Conservation (phyloP, 2,797 vertebrate species). For the Acestrorhynchus altus region DNA sequence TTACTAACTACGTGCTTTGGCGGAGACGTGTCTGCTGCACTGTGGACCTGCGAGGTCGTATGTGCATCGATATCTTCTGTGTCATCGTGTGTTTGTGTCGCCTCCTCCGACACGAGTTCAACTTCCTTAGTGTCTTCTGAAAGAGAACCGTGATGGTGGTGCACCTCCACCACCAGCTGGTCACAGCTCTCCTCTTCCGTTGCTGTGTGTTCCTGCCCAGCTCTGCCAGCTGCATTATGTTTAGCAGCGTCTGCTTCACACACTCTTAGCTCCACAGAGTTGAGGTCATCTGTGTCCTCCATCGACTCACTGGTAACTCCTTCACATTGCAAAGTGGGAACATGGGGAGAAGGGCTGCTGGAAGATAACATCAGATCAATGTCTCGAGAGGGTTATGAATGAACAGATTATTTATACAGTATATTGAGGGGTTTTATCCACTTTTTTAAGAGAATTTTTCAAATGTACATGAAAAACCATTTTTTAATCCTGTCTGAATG, state of each 20-base stretch:
- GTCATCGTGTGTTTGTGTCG: neutral
- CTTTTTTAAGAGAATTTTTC: too few species aligned
- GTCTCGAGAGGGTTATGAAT: neutral
- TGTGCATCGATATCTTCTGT: slow-evolving; percentile 2
- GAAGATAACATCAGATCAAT: neutral
- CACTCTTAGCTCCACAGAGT: slow-evolving; percentile 12
- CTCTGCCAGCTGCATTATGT: slow-evolving; percentile 8
- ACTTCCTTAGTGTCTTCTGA: slow-evolving; percentile 24
- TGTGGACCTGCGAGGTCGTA: slow-evolving; percentile 9
- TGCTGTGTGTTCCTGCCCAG: slow-evolving; percentile 27
- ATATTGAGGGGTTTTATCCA: too few species aligned
- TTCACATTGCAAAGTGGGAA: slow-evolving; percentile 58
- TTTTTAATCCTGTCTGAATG: too few species aligned
- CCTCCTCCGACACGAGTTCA: slow-evolving; percentile 7
- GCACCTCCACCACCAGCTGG: slow-evolving; percentile 39
- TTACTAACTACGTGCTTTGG: slow-evolving; percentile 11
- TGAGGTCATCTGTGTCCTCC: slow-evolving; percentile 10
- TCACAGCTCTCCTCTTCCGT: slow-evolving; percentile 10
- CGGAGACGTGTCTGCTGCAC: slow-evolving; percentile 13
- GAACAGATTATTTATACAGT: neutral
- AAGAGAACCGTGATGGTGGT: slow-evolving; percentile 26
- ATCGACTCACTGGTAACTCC: slow-evolving; percentile 9
- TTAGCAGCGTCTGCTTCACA: slow-evolving; percentile 13
- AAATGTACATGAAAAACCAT: too few species aligned
- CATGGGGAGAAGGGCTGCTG: slow-evolving; percentile 74